Conservation (phyloP, 1,140 invertebrate species). For the Muscidifurax raptorellus region DNA sequence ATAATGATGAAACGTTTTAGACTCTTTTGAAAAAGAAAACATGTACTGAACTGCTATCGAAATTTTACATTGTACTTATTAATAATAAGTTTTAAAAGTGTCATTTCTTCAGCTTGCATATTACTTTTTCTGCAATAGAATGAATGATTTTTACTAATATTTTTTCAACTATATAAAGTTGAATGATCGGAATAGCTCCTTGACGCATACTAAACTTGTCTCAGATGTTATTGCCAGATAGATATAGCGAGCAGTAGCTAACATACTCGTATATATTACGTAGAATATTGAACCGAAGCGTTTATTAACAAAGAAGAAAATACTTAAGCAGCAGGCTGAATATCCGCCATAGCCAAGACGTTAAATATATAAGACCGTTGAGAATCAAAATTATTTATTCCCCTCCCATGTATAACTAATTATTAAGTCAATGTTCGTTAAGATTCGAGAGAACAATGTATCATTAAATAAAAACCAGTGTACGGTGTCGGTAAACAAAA, state of each 20-base stretch:
- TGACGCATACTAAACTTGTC: not conserved
- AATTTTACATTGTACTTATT: not conserved
- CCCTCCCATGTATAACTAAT: constrained; percentile 25
- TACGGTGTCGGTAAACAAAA: constrained; percentile 49
- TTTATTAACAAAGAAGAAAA: constrained; percentile 9
- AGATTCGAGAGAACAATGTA: constrained; percentile 42
- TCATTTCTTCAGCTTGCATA: constrained; percentile 29
- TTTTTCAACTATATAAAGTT: too few species aligned
- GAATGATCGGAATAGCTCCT: not conserved
- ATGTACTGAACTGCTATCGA: not conserved
- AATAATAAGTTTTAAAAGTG: not conserved
- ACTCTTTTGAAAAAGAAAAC: not conserved
- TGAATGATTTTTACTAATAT: not conserved
- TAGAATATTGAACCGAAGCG: constrained; percentile 16
- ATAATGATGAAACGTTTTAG: constrained; percentile 19
- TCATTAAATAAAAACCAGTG: constrained; percentile 27
- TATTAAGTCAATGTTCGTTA: constrained; percentile 38
- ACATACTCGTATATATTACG: not conserved
- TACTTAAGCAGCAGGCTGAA: constrained; percentile 30
- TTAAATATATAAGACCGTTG: constrained; percentile 48
- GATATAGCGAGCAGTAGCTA: not conserved
- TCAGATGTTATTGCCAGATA: not conserved
- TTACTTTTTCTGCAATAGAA: not conserved
- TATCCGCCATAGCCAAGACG: constrained; percentile 39
- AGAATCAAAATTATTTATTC: constrained; percentile 54